These are phyloP conservation scores for Philhelius pedissequus DNA, from an alignment of 2,888 invertebrate genomes.

Conservation along the genomic window DNA sequence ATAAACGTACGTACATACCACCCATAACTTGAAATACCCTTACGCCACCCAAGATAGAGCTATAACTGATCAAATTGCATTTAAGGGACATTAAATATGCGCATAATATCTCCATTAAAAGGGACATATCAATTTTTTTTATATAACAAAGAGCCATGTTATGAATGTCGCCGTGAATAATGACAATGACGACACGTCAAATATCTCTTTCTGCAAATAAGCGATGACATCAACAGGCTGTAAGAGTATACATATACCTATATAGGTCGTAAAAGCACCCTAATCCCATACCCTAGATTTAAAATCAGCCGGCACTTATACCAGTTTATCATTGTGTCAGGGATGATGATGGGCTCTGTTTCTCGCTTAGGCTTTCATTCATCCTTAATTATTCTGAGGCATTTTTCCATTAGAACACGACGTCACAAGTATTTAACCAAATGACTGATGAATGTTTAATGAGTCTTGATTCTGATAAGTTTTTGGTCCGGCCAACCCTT, in stretches of 20 bases:
- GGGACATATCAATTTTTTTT: slow-evolving; percentile 52
- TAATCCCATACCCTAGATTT: slow-evolving; percentile 34
- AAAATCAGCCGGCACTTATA: slow-evolving; percentile 17
- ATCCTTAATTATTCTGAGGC: slow-evolving; percentile 56
- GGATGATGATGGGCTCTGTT: background rate
- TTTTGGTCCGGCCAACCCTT: slow-evolving; percentile 12
- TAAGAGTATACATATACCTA: background rate
- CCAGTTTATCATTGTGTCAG: slow-evolving; percentile 29
- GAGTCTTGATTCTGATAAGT: slow-evolving; percentile 69
- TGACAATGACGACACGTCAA: slow-evolving; percentile 4
- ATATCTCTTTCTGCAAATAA: slow-evolving; percentile 45
- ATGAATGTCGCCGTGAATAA: slow-evolving; percentile 18
- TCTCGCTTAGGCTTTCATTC: slow-evolving; percentile 23
- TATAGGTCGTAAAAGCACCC: slow-evolving; percentile 24
- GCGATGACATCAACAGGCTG: slow-evolving; percentile 67
- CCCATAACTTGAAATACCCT: background rate
- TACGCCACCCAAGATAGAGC: background rate
- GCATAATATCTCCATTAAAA: slow-evolving; percentile 67
- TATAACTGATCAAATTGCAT: slow-evolving; percentile 48
- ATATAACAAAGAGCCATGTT: slow-evolving; percentile 40
- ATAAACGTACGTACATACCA: background rate
- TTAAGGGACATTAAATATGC: slow-evolving; percentile 62
- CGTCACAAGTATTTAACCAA: slow-evolving; percentile 73
- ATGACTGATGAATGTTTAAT: slow-evolving; percentile 75
- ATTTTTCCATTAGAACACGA: slow-evolving; percentile 59